phyloP scores from a whole-genome alignment of 1,140 invertebrate genomes.

The Temnothorax curvispinosus region DNA sequence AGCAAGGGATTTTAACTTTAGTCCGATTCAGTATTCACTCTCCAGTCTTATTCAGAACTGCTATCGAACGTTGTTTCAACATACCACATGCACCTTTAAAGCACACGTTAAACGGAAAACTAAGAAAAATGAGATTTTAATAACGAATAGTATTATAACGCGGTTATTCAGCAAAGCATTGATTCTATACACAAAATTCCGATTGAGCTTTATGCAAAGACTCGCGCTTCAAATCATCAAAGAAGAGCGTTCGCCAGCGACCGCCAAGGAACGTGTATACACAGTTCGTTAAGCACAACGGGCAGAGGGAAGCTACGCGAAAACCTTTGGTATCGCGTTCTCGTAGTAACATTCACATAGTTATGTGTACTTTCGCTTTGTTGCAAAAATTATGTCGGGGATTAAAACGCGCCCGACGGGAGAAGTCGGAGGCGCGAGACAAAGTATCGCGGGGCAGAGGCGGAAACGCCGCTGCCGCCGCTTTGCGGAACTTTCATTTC shows the following conservation, averaged over 20 bases:
- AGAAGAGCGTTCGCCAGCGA: not conserved
- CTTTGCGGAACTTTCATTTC: constrained; percentile 71
- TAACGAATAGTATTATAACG: not conserved
- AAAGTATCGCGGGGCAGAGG: constrained; percentile 34
- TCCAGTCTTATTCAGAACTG: not conserved
- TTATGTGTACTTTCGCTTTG: constrained; percentile 55
- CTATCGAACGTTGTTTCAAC: not conserved
- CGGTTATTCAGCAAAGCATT: not conserved
- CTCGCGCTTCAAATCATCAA: not conserved
- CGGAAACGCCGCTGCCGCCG: constrained; percentile 32
- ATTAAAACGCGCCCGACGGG: constrained; percentile 56
- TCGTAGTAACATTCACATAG: constrained; percentile 22
- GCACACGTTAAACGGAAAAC: not conserved
- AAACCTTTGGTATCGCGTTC: constrained; percentile 59
- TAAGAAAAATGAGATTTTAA: not conserved
- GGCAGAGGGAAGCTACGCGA: constrained; percentile 14
- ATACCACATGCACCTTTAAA: not conserved
- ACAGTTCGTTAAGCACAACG: constrained; percentile 37
- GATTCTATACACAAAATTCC: not conserved
- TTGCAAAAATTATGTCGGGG: constrained; percentile 67
- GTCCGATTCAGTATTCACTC: not conserved
- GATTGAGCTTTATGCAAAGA: not conserved
- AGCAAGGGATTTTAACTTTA: not conserved
- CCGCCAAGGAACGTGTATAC: not conserved
- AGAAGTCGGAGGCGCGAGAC: constrained; percentile 28